These are phyloP conservation scores for Plectropomus leopardus DNA, from an alignment of 2,113 vertebrate species.

Conservation along the genomic window DNA sequence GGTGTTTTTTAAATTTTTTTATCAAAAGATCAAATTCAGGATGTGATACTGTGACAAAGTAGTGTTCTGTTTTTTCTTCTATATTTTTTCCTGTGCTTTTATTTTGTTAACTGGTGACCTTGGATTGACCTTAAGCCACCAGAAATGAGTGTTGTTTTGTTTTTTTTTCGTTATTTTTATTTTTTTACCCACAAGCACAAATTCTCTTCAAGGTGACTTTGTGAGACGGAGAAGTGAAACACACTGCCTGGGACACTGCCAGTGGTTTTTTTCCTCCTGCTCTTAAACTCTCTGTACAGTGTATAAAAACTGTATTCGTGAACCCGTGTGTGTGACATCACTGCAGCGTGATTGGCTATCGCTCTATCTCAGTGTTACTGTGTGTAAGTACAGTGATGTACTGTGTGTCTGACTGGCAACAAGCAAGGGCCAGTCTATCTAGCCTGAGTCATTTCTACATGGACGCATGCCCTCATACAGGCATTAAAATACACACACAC, in stretches of 20 bases:
- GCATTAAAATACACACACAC: no score
- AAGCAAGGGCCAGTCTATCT: constrained; percentile 40
- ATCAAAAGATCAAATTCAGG: constrained; percentile 54
- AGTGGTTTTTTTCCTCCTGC: constrained; percentile 45
- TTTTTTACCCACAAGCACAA: constrained; percentile 76
- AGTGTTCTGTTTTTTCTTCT: constrained; percentile 41
- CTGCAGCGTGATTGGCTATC: constrained; percentile 60
- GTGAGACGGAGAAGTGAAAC: constrained; percentile 57
- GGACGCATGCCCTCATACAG: constrained; percentile 42
- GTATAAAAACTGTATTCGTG: constrained; percentile 68
- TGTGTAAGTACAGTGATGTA: constrained; percentile 61
- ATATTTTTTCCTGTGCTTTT: constrained; percentile 32
- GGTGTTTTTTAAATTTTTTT: constrained; percentile 49
- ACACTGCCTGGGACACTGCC: constrained; percentile 69
- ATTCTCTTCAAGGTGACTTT: constrained; percentile 59
- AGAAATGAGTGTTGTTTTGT: neutral
- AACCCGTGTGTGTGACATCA: constrained; percentile 63
- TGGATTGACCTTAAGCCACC: constrained; percentile 2
- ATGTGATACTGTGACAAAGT: constrained; percentile 78
- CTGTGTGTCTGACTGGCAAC: constrained; percentile 61
- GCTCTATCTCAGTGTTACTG: constrained; percentile 66
- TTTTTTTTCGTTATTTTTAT: neutral
- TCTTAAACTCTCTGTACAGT: constrained; percentile 69
- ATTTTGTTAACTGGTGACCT: constrained; percentile 40
- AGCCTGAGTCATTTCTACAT: constrained; percentile 49